These are phyloP conservation scores for Andricus quercusramuli DNA, from an alignment of 2,888 invertebrate genomes.

Conservation along the genomic window DNA sequence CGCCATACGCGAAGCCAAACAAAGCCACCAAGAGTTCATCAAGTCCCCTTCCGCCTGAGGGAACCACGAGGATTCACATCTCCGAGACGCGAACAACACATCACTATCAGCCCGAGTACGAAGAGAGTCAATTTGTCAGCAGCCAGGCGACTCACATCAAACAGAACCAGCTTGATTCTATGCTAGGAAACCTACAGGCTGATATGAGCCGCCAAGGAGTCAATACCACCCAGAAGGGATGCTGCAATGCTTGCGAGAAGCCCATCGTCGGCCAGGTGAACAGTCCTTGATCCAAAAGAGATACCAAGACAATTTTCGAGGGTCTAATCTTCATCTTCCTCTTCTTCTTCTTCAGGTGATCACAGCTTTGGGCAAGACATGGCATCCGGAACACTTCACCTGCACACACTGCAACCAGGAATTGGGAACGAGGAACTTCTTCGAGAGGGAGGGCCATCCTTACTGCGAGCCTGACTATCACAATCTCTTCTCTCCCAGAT, in stretches of 20 bases:
- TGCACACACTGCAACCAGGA: constrained; percentile 98
- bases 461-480: constrained; percentile 99
- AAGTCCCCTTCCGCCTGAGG: constrained; percentile 79
- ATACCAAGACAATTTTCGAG: too few species aligned
- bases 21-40: constrained; percentile 82
- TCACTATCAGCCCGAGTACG: constrained; percentile 74
- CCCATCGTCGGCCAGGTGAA: constrained; percentile 97
- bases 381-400: constrained; percentile 99
- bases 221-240: constrained; percentile 98
- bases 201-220: constrained; percentile 99
- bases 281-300: too few species aligned
- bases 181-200: constrained; percentile 96
- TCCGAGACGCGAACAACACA: constrained; percentile 74
- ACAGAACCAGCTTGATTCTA: constrained; percentile 89
- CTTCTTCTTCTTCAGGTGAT: constrained; percentile 83
- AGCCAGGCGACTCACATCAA: constrained; percentile 68
- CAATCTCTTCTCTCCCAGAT: constrained; percentile 98
- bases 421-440: constrained; percentile 98
- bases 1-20: constrained; percentile 85
- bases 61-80: constrained; percentile 71
- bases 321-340: not conserved
- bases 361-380: constrained; percentile 98
- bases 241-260: constrained; percentile 99
- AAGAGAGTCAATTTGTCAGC: constrained; percentile 77
- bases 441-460: constrained; percentile 97